A percentile compares a stretch with the other conserved stretches of the same genome.
phyloP scores from a whole-genome alignment of 2,113 vertebrate genomes.

The Passer montanus region DNA sequence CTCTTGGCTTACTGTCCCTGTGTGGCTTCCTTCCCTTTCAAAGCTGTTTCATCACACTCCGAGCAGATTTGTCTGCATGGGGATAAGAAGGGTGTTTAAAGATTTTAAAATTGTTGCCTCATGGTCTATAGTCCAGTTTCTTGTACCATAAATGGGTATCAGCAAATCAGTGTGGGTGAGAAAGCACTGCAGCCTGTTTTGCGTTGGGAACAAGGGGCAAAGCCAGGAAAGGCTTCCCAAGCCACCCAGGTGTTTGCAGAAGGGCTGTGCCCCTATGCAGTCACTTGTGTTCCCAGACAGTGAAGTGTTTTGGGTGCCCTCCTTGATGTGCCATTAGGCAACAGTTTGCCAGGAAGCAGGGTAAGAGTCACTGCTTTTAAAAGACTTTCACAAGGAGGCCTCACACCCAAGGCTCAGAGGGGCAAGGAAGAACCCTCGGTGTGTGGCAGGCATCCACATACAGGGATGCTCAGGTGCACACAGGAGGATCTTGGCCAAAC shows the following conservation, averaged over 20 bases:
- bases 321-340: accelerated
- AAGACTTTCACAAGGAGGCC: neutral
- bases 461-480: accelerated
- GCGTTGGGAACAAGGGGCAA: neutral
- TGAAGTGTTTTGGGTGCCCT: neutral
- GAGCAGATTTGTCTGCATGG: neutral
- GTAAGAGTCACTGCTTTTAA: neutral
- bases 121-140: neutral
- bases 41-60: neutral
- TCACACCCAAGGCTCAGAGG: neutral
- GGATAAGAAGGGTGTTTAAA: neutral
- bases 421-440: accelerated
- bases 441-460: accelerated
- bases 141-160: neutral
- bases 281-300: accelerated
- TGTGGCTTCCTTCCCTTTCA: neutral
- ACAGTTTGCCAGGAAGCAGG: neutral
- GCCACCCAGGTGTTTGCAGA: neutral
- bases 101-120: neutral
- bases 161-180: neutral
- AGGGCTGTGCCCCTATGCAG: neutral
- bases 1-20: accelerated
- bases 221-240: neutral
- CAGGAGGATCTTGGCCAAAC: neutral
- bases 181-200: neutral